phyloP scores from a whole-genome alignment of 2,888 invertebrate genomes.

The Sthenelais limicola region DNA sequence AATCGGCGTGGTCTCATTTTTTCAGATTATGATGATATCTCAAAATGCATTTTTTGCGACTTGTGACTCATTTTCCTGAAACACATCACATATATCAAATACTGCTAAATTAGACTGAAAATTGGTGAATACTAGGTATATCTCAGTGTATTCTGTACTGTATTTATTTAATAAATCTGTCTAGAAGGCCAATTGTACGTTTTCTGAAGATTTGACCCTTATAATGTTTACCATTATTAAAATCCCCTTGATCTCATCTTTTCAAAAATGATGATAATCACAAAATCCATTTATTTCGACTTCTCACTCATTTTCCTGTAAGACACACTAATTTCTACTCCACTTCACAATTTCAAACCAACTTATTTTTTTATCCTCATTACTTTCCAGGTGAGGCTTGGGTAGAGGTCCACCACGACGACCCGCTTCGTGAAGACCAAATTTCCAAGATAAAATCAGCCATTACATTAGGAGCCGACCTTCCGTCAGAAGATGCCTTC shows the following conservation, averaged over 20 bases:
- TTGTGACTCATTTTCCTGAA: too few relatives aligned
- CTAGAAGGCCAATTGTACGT: too few relatives aligned
- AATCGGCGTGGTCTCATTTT: too few relatives aligned
- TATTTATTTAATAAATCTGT: too few relatives aligned
- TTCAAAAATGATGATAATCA: not conserved
- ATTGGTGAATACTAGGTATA: too few relatives aligned
- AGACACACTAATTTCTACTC: not conserved
- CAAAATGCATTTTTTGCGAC: too few relatives aligned
- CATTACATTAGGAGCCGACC: not conserved
- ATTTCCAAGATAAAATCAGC: not conserved
- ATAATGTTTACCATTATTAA: too few relatives aligned
- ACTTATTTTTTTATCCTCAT: not conserved
- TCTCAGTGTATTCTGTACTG: too few relatives aligned
- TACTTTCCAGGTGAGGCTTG: conserved; percentile 63
- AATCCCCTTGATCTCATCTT: too few relatives aligned
- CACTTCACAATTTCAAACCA: not conserved
- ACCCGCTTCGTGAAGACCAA: conserved; percentile 31
- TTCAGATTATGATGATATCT: too few relatives aligned
- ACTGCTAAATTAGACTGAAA: too few relatives aligned
- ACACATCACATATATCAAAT: too few relatives aligned
- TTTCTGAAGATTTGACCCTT: not conserved
- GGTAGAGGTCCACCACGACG: conserved; percentile 70
- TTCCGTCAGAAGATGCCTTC: not conserved
- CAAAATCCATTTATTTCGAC: not conserved
- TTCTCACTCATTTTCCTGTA: not conserved